phyloP scores from a whole-genome alignment of 2,888 invertebrate species.

The Xylota sylvarum region DNA sequence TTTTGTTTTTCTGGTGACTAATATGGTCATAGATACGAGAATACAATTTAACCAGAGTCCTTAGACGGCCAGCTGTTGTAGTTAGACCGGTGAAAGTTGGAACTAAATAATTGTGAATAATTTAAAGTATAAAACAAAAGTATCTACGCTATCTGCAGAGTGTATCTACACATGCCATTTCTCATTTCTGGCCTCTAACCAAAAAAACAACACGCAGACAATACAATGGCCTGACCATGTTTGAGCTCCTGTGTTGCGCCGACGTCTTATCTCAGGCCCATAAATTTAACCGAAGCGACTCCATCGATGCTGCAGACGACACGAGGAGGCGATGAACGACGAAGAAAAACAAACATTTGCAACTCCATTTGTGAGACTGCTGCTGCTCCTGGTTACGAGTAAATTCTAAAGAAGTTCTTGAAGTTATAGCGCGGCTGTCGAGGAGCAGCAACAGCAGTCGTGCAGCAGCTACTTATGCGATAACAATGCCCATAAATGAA shows the following conservation, averaged over 20 bases:
- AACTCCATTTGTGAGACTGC: conserved; percentile 74
- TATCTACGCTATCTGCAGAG: conserved; percentile 40
- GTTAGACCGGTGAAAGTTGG: conserved; percentile 71
- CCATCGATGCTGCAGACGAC: conserved; percentile 24
- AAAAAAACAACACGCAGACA: conserved; percentile 47
- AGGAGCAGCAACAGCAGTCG: conserved; percentile 51
- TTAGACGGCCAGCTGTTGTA: conserved; percentile 13
- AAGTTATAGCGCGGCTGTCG: conserved; percentile 35
- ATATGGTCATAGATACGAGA: conserved; percentile 45
- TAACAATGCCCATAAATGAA: conserved; percentile 77
- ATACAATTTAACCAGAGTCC: conserved; percentile 56
- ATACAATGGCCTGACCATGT: conserved; percentile 73
- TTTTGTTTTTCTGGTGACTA: conserved; percentile 16
- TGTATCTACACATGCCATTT: conserved; percentile 63
- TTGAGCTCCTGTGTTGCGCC: conserved; percentile 74
- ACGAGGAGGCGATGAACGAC: conserved; percentile 3
- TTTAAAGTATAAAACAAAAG: conserved; percentile 66
- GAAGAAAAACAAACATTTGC: conserved; percentile 64
- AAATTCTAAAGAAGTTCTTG: conserved; percentile 66
- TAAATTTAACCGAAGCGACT: conserved; percentile 67
- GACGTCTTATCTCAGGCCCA: conserved; percentile 69
- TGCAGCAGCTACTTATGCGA: conserved; percentile 75
- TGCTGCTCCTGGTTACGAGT: conserved; percentile 8
- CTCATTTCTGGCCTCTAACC: conserved; percentile 48
- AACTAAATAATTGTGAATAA: conserved; percentile 74